Percentiles rank a stretch among this genome's conserved stretches.
Conservation (phyloP, 2,797 vertebrate genomes). For the Acanthornis magna region DNA sequence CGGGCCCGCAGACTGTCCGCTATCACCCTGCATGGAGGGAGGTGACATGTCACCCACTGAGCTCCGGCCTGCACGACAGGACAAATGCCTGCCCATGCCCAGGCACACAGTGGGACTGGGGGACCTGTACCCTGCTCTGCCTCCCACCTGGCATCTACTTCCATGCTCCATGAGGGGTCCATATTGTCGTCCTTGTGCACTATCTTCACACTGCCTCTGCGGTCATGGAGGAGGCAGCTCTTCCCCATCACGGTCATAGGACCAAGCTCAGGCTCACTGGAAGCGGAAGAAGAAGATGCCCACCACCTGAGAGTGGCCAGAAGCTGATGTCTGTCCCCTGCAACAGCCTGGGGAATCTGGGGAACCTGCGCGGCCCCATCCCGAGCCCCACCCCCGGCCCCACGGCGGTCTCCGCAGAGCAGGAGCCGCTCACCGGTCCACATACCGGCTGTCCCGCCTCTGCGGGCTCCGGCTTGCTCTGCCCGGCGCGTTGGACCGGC, state of each 20-base stretch:
- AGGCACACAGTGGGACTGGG: neutral
- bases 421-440: neutral
- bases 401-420: neutral
- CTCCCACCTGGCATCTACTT: neutral
- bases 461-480: neutral
- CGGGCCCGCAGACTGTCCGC: fast-evolving
- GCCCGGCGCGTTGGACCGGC: too few relatives aligned
- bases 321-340: neutral
- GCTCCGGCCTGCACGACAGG: neutral
- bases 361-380: neutral
- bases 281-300: fast-evolving
- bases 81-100: neutral
- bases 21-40: neutral
- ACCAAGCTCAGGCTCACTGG: too few relatives aligned
- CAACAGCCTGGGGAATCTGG: neutral
- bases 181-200: neutral
- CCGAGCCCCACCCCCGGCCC: too few relatives aligned
- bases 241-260: neutral
- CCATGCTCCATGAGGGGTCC: neutral
- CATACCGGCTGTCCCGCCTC: neutral
- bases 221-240: neutral
- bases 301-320: neutral
- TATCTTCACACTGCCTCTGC: neutral
- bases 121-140: neutral
- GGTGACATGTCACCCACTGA: neutral